Base-by-base conservation (phyloP, 30 jellyfish, hydroid and myxozoan species). In the Aurelia sp. region DNA sequence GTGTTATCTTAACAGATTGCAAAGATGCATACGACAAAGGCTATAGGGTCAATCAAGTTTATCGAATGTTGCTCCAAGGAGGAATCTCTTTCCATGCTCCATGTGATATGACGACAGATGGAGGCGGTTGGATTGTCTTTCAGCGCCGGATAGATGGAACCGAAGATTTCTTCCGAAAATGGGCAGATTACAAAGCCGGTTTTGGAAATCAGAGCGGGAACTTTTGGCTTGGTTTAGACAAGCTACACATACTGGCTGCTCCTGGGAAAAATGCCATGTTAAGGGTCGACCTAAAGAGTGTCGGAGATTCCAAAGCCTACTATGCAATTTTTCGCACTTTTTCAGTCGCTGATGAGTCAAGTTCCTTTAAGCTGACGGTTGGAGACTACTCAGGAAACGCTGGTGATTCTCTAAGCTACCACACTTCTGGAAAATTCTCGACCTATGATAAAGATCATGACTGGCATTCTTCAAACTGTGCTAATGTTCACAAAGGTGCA, bases 191-290 rank as follows among this genome's bases (percentile, higher is more conserved):
- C 8, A 69, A 69, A 69, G 35, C 51, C 15, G 80, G 80, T 15
- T 69, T 69, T 69, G 80, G 80, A 17, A 55, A 69, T 18, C 35
- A 24, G 65, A 21, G 18, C 60, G 61, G 61, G 4, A 69, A 33
- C 40, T 69, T 69, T 21, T 69, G 80, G 80, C 80, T 69, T 9
- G 80, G 80, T 27, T 66, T 69, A 10, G 80, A 69, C n/a, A 69
- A 69, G 62, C 12, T 69, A 4, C 65, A 69, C 66, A 24, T 24
- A 12, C 35, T 69, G 10, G 80, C 61, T 12, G 62, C 62, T 16
- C 80, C 80, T 17, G 60, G 80, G 24, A 24, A 33, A n/a, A 69
- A 33, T 17, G 35, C 80, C 0, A 69, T 18, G 4, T 40, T 69
- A 50, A 51, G 80, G 35, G 57, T 69, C 44, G 80, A 69, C 13